Conservation (phyloP, 35 echinoderm and acorn worm species). For the Amphiura filiformis region DNA sequence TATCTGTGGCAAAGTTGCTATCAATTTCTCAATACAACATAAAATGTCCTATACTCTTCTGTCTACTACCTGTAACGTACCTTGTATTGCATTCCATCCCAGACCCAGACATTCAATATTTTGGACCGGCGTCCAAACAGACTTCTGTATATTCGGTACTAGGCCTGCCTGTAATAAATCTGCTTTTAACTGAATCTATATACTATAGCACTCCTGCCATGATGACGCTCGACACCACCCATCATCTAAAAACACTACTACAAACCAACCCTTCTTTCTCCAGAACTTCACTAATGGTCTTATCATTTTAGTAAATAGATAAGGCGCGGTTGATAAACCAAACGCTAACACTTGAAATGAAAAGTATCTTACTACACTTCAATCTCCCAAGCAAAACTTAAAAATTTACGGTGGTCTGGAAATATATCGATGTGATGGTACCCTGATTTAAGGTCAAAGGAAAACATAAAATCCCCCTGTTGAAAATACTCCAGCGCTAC, state of each 20-base stretch:
- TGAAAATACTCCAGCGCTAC: slow-evolving; percentile 4
- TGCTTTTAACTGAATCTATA: neutral
- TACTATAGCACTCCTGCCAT: neutral
- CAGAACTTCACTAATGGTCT: slow-evolving; percentile 7
- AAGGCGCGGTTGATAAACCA: slow-evolving; percentile 13
- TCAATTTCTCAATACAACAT: neutral
- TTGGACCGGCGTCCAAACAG: neutral
- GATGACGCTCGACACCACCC: neutral
- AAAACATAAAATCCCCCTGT: neutral
- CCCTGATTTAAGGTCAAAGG: no score
- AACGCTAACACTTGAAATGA: slow-evolving; percentile 21
- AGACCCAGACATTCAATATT: neutral
- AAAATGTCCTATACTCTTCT: neutral
- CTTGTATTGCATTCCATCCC: neutral
- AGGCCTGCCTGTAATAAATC: slow-evolving; percentile 10
- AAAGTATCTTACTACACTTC: slow-evolving; percentile 7
- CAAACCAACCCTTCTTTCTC: neutral
- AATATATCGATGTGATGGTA: slow-evolving; percentile 41
- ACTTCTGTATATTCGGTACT: neutral
- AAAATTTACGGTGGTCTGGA: neutral
- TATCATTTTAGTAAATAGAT: slow-evolving; percentile 16
- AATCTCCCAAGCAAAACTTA: slow-evolving; percentile 30
- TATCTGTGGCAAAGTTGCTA: neutral
- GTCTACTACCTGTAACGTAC: neutral
- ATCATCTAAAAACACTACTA: slow-evolving; percentile 26